phyloP scores from a whole-genome alignment of 1,140 invertebrate genomes.

The Drusus annulatus region DNA sequence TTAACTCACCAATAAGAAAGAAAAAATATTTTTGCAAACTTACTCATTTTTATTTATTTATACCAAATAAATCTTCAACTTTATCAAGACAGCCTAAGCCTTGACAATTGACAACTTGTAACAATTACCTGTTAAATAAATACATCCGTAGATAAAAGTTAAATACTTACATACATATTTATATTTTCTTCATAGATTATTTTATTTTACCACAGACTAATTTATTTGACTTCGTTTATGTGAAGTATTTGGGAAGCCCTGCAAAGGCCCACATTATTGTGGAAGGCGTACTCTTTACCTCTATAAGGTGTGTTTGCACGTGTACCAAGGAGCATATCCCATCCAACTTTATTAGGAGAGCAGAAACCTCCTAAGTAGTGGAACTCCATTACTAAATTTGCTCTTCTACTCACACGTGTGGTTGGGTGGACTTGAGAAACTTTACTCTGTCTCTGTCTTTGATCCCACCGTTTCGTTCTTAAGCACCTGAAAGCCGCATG shows the following conservation, averaged over 20 bases:
- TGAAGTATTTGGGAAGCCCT: not conserved
- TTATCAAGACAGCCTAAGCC: no score
- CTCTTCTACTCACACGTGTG: slow-evolving; percentile 17
- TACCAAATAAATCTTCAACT: no score
- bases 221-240: not conserved
- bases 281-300: slow-evolving; percentile 14
- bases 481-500: not conserved
- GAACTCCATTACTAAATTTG: slow-evolving; percentile 37
- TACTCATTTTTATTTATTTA: no score
- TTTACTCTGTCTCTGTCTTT: not conserved
- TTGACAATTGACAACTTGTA: no score
- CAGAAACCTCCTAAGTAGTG: slow-evolving; percentile 39
- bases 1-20: no score
- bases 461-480: not conserved
- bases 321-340: slow-evolving; percentile 22
- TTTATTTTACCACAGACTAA: no score
- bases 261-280: not conserved
- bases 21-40: no score
- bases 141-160: no score
- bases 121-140: no score
- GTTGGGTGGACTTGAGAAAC: not conserved
- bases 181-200: no score
- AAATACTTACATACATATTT: no score
- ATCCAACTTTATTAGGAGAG: slow-evolving; percentile 40
- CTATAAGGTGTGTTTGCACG: slow-evolving; percentile 29